Percentiles rank a stretch among this genome's conserved stretches.
These are phyloP conservation scores for Cerceris rybyensis DNA, from an alignment of 2,888 invertebrate species.

Conservation along the genomic window DNA sequence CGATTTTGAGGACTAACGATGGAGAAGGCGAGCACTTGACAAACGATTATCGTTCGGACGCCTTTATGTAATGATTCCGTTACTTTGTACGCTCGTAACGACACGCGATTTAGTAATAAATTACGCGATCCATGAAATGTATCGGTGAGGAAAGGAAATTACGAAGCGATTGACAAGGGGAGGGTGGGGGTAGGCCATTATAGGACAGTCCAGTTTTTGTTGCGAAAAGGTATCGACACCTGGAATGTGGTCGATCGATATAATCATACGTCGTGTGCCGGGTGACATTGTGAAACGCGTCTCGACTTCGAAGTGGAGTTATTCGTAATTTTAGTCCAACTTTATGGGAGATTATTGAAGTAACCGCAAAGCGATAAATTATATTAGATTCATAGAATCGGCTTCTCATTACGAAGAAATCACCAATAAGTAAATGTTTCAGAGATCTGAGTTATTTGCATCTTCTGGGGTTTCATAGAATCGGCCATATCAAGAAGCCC, in stretches of 20 bases:
- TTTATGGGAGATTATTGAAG: constrained; percentile 41
- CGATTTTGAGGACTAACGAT: constrained; percentile 1
- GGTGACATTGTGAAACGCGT: constrained; percentile 52
- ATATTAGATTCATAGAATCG: constrained; percentile 10
- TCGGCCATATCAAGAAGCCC: no score
- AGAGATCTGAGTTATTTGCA: not conserved
- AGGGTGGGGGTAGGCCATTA: constrained; percentile 1
- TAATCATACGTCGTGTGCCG: constrained; percentile 34
- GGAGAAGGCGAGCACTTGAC: constrained; percentile 4
- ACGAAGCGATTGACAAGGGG: constrained; percentile 22
- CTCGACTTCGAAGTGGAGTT: constrained; percentile 23
- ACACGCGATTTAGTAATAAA: constrained; percentile 46
- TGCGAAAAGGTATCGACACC: constrained; percentile 53
- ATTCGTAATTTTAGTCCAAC: constrained; percentile 44
- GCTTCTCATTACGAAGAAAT: not conserved
- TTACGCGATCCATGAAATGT: constrained; percentile 24
- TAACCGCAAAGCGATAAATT: constrained; percentile 28
- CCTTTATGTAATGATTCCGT: constrained; percentile 37
- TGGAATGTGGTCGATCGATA: constrained; percentile 54
- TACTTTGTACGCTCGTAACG: constrained; percentile 9
- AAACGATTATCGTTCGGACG: not conserved
- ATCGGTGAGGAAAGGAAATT: constrained; percentile 41
- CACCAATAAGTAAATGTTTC: not conserved
- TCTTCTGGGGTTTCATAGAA: not conserved
- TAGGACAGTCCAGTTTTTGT: constrained; percentile 15